A percentile compares a stretch with the other conserved stretches of the same genome.
Evolutionary conservation across 1,140 invertebrate genomes (phyloP).

Genomic region (Mactra quadrangularis): DNA sequence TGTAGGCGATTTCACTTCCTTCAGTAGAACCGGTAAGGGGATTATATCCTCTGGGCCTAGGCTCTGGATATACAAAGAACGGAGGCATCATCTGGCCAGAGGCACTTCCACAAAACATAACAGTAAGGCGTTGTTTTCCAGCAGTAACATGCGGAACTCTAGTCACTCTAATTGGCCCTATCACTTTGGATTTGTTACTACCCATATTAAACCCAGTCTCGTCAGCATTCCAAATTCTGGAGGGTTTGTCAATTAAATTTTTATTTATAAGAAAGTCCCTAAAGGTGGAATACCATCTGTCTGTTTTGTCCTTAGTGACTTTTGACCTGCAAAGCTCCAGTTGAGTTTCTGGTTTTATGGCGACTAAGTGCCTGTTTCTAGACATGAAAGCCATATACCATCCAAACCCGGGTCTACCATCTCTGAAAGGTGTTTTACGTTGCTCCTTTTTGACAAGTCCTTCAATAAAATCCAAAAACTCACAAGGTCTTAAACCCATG

Average conservation of each 20-base stretch:
- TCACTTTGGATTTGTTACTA: constrained; percentile 28
- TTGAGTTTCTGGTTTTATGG: not conserved
- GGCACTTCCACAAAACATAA: constrained; percentile 43
- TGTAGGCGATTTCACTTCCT: constrained; percentile 46
- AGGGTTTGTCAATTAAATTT: constrained; percentile 22
- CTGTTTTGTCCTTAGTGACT: not conserved
- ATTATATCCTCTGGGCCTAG: constrained; percentile 50
- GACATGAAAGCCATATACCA: too few relatives aligned
- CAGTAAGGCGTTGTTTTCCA: constrained; percentile 51
- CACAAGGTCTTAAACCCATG: too few relatives aligned
- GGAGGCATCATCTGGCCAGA: constrained; percentile 42
- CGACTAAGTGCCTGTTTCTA: not conserved
- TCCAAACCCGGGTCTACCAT: too few relatives aligned
- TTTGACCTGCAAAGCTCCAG: constrained; percentile 17
- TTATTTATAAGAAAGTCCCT: constrained; percentile 33
- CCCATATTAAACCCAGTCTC: constrained; percentile 50
- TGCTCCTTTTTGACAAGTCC: too few relatives aligned
- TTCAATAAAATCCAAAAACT: too few relatives aligned
- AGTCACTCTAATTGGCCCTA: constrained; percentile 14
- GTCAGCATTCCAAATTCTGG: constrained; percentile 49
- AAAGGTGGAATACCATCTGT: constrained; percentile 1
- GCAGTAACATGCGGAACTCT: constrained; percentile 30
- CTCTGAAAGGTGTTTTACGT: too few relatives aligned
- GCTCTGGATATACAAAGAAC: constrained; percentile 52
- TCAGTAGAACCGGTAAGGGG: constrained; percentile 19